phyloP scores from a whole-genome alignment of 2,888 invertebrate genomes.

The Idaea straminata region DNA sequence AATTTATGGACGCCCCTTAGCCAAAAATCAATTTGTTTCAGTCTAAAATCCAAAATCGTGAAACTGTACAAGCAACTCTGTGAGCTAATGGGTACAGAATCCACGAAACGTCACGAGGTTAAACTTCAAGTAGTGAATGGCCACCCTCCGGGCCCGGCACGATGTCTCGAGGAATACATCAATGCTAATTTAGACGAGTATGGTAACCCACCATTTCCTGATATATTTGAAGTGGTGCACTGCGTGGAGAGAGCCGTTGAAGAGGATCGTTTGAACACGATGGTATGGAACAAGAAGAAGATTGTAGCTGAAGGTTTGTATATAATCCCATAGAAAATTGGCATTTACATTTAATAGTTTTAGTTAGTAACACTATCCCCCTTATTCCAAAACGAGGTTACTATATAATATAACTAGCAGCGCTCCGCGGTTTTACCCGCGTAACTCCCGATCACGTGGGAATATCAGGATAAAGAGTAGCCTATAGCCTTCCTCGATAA shows the following conservation, averaged over 20 bases:
- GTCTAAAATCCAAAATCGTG: conserved; percentile 48
- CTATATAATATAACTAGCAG: no score
- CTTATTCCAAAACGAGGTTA: neutral
- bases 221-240: conserved; percentile 66
- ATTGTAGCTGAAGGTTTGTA: conserved; percentile 52
- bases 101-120: conserved; percentile 44
- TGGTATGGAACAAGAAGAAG: conserved; percentile 41
- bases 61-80: conserved; percentile 49
- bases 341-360: neutral
- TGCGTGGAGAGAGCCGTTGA: conserved; percentile 45
- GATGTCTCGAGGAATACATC: conserved; percentile 47
- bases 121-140: conserved; percentile 43
- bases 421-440: no score
- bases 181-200: conserved; percentile 46
- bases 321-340: neutral
- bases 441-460: no score
- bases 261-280: conserved; percentile 32
- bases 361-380: neutral
- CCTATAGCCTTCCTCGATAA: no score
- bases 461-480: no score
- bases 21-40: no score
- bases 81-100: conserved; percentile 34
- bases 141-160: conserved; percentile 52
- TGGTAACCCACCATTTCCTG: conserved; percentile 64
- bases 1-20: no score